Evolutionary conservation across 2,888 invertebrate genomes (phyloP), one percentile per base, ranked within the genome.

Genomic region (Caenorhabditis sp.): DNA sequence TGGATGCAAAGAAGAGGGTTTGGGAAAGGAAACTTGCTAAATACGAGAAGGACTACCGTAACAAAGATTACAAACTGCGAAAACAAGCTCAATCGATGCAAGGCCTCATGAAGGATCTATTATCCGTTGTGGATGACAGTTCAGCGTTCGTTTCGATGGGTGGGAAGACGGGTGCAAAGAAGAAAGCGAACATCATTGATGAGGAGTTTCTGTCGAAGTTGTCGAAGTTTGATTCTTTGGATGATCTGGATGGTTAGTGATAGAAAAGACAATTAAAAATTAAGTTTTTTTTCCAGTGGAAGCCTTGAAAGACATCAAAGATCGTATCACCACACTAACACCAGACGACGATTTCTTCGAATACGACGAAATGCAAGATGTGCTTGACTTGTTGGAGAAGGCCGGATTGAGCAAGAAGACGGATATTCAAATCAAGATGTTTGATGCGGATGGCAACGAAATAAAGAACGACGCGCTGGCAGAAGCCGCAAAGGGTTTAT

Each of bases 371-470:
- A 61, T 77, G 51, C 41, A 61, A 35, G 22, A 70, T n/a, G 41
- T 77, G 3, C 10, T 63, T 2, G 70, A 70, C 22, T 19, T 77
- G 26, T 51, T 77, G 2, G 61, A 61, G 4, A 69, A 69, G 41
- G 77, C 77, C 2, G 77, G 77, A 16, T 51, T 77, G 1, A 69
- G 35, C 19, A 63, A 77, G 24, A 63, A 77, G 24, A 19, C 58
- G 2, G 68, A 76, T 16, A 28, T 77, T 16, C 41, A 69, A 63
- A 63, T 77, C 28, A 77, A 77, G 44, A 19, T 77, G 54, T 63
- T 70, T 47, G 76, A 77, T 19, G 59, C n/a, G 5, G 41, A 77
- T 14, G 69, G 77, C 28, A 54, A 54, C 16, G 77, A 77, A 22
- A 16, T 77, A 1, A 12, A 22, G 38, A 28, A 22, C 19, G 19